Base-by-base conservation (phyloP, 2,113 vertebrate species). In the Planiliza haematocheilus region DNA sequence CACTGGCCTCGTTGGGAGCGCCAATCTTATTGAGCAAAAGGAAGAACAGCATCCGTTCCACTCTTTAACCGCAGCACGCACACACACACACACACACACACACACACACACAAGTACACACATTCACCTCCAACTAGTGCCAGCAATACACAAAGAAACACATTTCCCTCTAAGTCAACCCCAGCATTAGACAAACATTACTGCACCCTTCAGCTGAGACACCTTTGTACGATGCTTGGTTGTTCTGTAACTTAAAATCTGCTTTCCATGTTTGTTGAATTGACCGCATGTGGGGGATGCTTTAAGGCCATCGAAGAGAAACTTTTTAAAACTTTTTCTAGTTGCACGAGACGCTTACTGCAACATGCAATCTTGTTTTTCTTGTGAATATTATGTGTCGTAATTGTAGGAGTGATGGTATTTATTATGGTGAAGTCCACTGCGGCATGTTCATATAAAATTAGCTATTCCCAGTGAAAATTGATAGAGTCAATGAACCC, bases 21-120 rank as follows among this genome's bases (percentile, higher is more conserved):
- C 46, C 56, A 81, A 77, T 86, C 77, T 68, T 69, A 78, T 30
- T 18, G 38, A 81, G 84, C 59, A 69, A 65, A 83, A 61, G 39
- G 60, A 83, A 65, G 12, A 84, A 48, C 59, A 67, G 53, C 71
- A 62, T 63, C 74, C 13, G 10, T 77, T 81, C 64, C 46, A 9
- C 50, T 65, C 21, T 24, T 77, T 51, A 53, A 16, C 56, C 48
- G 17, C 65, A 64, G 36, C 50, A 17, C 24, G 24, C 24, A 30
- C 24, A 30, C 24, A 30, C 24, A 5, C 52, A 42, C 57, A 72
- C 70, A 63, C 67, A 63, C 50, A 79, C 24, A 30, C 24, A 30
- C 24, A 5, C 52, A 42, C 57, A 72, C 70, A 63, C 67, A 63
- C 50, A 79, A 46, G 41, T 49, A 68, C 14, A 60, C 50, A 62